Conservation (phyloP, 2,888 invertebrate species). For the Archips xylosteana region DNA sequence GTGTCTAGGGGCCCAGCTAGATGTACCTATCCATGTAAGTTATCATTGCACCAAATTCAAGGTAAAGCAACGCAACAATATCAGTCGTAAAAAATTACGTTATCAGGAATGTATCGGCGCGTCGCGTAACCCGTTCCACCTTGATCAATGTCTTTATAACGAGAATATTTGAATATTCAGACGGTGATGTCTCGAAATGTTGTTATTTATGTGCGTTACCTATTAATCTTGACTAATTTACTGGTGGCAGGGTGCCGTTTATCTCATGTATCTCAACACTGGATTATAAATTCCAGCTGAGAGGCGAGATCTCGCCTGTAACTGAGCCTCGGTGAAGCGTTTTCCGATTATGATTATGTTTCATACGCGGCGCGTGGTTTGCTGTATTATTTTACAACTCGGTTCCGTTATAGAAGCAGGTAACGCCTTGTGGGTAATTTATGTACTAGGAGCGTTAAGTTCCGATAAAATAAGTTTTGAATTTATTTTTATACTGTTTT, state of each 20-base stretch:
- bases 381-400: slow-evolving; percentile 54
- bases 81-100: slow-evolving; percentile 62
- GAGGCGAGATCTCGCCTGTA: slow-evolving; percentile 60
- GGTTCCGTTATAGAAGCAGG: slow-evolving; percentile 51
- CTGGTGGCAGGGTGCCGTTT: slow-evolving; percentile 60
- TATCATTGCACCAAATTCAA: slow-evolving; percentile 47
- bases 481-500: background rate
- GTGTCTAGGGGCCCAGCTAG: background rate
- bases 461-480: background rate
- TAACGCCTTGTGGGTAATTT: slow-evolving; percentile 45
- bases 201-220: slow-evolving; percentile 56
- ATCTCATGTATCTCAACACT: slow-evolving; percentile 64
- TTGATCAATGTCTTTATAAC: slow-evolving; percentile 70
- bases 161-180: slow-evolving; percentile 57
- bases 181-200: slow-evolving; percentile 50
- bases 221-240: slow-evolving; percentile 66
- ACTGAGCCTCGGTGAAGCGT: slow-evolving; percentile 55
- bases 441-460: slow-evolving; percentile 31
- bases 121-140: slow-evolving; percentile 57
- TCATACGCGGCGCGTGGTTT: slow-evolving; percentile 53
- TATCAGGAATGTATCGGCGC: slow-evolving; percentile 57
- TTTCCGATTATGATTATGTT: slow-evolving; percentile 64
- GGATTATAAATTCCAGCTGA: slow-evolving; percentile 57
- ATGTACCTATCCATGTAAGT: slow-evolving; percentile 52
- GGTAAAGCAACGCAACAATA: slow-evolving; percentile 51